phyloP scores from a whole-genome alignment of 1,140 invertebrate genomes.

The Saccostrea cuccullata region DNA sequence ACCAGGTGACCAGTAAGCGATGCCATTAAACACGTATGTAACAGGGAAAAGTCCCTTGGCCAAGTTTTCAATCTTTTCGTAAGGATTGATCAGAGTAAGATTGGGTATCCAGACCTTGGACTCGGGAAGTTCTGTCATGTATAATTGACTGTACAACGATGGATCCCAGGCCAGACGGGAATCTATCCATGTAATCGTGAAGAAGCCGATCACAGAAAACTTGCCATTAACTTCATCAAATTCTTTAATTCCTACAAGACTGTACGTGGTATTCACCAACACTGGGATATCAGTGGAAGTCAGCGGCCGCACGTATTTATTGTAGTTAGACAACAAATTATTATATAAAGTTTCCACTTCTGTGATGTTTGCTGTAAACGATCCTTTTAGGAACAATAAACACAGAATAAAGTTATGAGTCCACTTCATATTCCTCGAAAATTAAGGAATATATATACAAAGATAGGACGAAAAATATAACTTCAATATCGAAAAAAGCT shows the following conservation, averaged over 20 bases:
- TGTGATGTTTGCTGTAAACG: background rate
- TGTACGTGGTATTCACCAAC: slow-evolving; percentile 46
- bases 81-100: slow-evolving; percentile 44
- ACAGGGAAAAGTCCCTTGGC: slow-evolving; percentile 43
- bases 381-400: background rate
- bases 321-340: slow-evolving; percentile 33
- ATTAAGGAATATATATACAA: background rate
- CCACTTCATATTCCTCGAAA: background rate
- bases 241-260: slow-evolving; percentile 49
- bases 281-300: background rate
- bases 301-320: slow-evolving; percentile 49
- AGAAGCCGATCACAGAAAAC: slow-evolving; percentile 47
- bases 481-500: background rate
- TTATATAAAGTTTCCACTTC: background rate
- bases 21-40: slow-evolving; percentile 31
- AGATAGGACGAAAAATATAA: background rate
- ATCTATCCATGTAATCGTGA: slow-evolving; percentile 46
- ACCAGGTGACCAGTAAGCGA: slow-evolving; percentile 38
- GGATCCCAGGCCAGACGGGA: slow-evolving; percentile 51
- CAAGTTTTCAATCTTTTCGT: slow-evolving; percentile 42
- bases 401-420: background rate
- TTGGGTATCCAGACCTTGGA: slow-evolving; percentile 50
- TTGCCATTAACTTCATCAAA: slow-evolving; percentile 57
- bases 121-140: slow-evolving; percentile 21
- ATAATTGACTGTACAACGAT: slow-evolving; percentile 25